Percentiles rank a stretch among this genome's conserved stretches.
These are phyloP conservation scores for Carassius auratus DNA, from an alignment of 2,113 vertebrate genomes.

Conservation along the genomic window DNA sequence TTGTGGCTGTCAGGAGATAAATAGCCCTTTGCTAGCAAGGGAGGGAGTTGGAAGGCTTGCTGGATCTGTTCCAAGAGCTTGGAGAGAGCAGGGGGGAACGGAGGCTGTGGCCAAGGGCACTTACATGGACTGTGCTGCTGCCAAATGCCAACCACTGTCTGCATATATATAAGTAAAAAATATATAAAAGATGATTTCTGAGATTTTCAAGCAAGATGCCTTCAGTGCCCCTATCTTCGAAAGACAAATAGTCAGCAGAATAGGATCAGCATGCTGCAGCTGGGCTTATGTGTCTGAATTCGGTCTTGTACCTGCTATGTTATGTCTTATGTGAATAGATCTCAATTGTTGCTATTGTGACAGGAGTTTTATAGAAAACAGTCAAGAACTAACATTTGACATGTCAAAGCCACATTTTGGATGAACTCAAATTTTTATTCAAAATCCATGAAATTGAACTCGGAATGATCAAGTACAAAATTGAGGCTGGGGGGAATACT, in stretches of 20 bases:
- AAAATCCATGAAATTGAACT: not conserved
- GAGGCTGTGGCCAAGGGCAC: constrained; percentile 43
- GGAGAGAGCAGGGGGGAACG: constrained; percentile 23
- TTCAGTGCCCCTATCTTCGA: not conserved
- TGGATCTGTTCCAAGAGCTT: constrained; percentile 48
- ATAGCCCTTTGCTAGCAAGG: constrained; percentile 37
- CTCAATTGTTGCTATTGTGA: constrained; percentile 11
- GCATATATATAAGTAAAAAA: not conserved
- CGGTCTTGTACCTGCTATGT: constrained; percentile 10
- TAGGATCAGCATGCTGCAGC: constrained; percentile 1
- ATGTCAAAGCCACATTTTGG: not conserved
- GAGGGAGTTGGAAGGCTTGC: not conserved
- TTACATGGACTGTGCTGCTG: constrained; percentile 39
- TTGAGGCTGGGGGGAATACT: constrained; percentile 4
- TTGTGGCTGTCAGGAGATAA: constrained; percentile 56
- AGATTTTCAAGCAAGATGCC: not conserved
- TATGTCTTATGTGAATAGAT: not conserved
- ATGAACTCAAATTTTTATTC: not conserved
- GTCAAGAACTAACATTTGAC: not conserved
- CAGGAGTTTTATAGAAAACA: not conserved
- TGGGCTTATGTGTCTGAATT: not conserved
- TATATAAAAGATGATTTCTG: constrained; percentile 17
- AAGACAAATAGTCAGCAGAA: constrained; percentile 39
- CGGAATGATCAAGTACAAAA: not conserved
- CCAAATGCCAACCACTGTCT: constrained; percentile 39